These are phyloP conservation scores for Ophthalmolycus amberensis DNA, from an alignment of 2,113 vertebrate genomes.

Conservation along the genomic window DNA sequence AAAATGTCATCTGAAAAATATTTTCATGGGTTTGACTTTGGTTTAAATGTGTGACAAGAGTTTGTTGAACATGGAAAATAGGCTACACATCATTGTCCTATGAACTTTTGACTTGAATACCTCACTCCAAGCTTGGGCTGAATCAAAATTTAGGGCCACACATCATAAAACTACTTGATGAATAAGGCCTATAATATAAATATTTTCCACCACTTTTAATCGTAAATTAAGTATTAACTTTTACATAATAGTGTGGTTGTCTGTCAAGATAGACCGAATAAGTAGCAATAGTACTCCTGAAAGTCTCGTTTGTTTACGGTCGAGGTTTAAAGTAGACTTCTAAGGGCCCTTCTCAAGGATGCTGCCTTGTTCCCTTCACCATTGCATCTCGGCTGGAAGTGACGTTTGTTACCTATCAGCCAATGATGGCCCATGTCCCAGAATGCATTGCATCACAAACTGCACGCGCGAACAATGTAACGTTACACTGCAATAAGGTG, in stretches of 20 bases:
- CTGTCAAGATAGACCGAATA: neutral
- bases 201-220: neutral
- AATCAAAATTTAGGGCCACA: neutral
- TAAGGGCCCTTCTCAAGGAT: neutral
- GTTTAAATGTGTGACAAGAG: neutral
- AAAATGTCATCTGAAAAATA: neutral
- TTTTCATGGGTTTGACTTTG: neutral
- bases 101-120: neutral
- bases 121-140: neutral
- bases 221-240: neutral
- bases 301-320: neutral
- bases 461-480: constrained; percentile 55
- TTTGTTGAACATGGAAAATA: neutral
- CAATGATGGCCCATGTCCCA: constrained; percentile 53
- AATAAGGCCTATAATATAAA: neutral
- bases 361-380: neutral
- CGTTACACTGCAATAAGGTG: neutral
- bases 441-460: constrained; percentile 59
- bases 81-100: neutral
- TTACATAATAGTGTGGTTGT: neutral
- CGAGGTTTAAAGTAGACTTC: neutral
- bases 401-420: constrained; percentile 31
- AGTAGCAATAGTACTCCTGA: neutral
- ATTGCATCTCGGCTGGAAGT: neutral
- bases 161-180: neutral